A percentile compares a stretch with the other conserved stretches of the same genome.
These are phyloP conservation scores for Embidobia sp. DNA, from an alignment of 2,888 invertebrate genomes.

Conservation along the genomic window DNA sequence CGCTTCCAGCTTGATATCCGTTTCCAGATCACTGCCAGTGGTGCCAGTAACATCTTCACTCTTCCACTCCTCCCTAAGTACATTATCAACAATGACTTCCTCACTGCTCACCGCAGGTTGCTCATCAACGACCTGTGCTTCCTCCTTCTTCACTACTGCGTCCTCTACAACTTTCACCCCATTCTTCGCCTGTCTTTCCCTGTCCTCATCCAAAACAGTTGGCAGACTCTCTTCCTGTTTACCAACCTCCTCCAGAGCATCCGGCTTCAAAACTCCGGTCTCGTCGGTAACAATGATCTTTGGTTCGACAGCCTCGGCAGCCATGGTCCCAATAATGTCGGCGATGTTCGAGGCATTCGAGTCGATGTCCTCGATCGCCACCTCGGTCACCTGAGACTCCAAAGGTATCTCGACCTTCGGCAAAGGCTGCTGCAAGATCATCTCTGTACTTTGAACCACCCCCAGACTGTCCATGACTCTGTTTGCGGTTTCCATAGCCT, in stretches of 20 bases:
- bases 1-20: background rate
- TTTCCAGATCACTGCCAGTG: background rate
- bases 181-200: too few relatives aligned
- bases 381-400: slow-evolving; percentile 82
- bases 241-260: background rate
- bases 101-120: background rate
- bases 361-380: slow-evolving; percentile 83
- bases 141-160: background rate
- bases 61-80: background rate
- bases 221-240: too few relatives aligned
- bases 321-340: slow-evolving; percentile 81
- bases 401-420: slow-evolving; percentile 80
- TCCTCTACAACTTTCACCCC: background rate
- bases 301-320: slow-evolving; percentile 72
- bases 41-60: background rate
- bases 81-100: background rate
- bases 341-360: slow-evolving; percentile 83
- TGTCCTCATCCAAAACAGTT: too few relatives aligned
- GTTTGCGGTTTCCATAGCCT: slow-evolving; percentile 66
- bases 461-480: slow-evolving; percentile 66
- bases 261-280: background rate
- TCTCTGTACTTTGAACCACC: slow-evolving; percentile 65
- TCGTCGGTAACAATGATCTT: slow-evolving; percentile 69
- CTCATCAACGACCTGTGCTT: background rate
- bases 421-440: slow-evolving; percentile 69